Base-by-base conservation (phyloP, 1,140 invertebrate genomes). In the Tetranychus cinnabarinus region DNA sequence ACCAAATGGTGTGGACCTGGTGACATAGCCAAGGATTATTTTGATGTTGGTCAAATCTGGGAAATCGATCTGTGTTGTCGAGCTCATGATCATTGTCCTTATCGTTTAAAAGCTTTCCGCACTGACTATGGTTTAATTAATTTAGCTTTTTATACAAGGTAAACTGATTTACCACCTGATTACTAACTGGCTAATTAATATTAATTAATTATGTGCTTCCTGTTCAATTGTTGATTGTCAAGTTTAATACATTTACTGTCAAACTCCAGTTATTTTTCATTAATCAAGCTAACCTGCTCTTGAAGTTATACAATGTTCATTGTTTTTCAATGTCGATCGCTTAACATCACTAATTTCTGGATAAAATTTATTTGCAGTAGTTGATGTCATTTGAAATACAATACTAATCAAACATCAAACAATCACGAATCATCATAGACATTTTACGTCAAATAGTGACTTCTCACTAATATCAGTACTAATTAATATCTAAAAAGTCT, bases 111-210 rank as follows among this genome's bases (percentile, higher is more conserved):
- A 64, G 81, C 82, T 7, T 81, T 84, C 68, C 78, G 78, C 56
- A 73, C 74, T 23, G 78, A 82, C 63, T 90, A 88, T 71, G 85
- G 86, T 67, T 71, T 90, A 37, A 82, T 78, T 6, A 91, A 91
- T 71, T 80, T 82, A 67, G 84, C 84, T 1, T 72, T 87, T 46
- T 89, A 86, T 70, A 88, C 85, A 65, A 89, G 76, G 55, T 56
- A 12, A 54, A 23, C 15, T 46, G 15, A 10, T 7, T 46, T 10
- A 50, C 48, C 4, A 50, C 15, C 48, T 10, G 15, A 50, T 15
- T 5, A n/a, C 15, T n/a, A n/a, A 31, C 13, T 46, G 8, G 45
- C 8, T 50, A 31, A 50, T 15, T 31, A n/a, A 10, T 50, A n/a
- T 50, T 15, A 50, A 15, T 15, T 46, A 10, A 15, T 15, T n/a